Conservation (phyloP, 35 echinoderm and acorn worm species). For the Lytechinus variegatus region DNA sequence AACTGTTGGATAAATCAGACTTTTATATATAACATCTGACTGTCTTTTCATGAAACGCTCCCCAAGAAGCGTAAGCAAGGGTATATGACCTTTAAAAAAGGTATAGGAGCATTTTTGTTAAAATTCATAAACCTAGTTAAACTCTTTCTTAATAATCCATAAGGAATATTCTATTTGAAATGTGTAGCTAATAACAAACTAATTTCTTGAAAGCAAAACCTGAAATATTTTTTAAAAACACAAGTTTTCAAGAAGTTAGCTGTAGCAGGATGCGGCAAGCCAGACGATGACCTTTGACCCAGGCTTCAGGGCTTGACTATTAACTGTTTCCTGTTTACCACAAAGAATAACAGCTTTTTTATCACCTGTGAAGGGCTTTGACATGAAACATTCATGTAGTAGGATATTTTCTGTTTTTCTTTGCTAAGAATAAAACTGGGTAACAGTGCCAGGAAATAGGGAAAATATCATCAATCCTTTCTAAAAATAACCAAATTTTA, state of each 20-base stretch:
- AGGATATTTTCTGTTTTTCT: conserved; percentile 3
- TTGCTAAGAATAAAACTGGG: background rate
- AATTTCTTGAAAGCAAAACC: background rate
- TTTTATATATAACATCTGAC: no score
- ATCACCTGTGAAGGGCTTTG: conserved; percentile 25
- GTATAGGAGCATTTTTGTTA: no score
- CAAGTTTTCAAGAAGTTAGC: background rate
- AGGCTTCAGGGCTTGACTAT: background rate
- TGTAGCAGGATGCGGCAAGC: background rate
- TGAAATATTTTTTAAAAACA: background rate
- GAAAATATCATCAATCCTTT: background rate
- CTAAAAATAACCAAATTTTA: background rate
- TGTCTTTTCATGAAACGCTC: no score
- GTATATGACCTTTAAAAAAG: no score
- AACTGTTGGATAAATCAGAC: no score
- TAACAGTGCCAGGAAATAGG: background rate
- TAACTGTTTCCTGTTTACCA: conserved; percentile 35
- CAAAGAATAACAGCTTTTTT: background rate
- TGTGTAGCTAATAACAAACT: background rate
- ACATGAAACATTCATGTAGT: conserved; percentile 41
- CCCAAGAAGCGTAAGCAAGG: no score
- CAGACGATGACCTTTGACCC: background rate
- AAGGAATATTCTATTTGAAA: no score
- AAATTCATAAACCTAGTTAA: no score
- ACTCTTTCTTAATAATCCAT: no score